phyloP scores from a whole-genome alignment of 2,888 invertebrate genomes.

The Notodonta dromedarius region DNA sequence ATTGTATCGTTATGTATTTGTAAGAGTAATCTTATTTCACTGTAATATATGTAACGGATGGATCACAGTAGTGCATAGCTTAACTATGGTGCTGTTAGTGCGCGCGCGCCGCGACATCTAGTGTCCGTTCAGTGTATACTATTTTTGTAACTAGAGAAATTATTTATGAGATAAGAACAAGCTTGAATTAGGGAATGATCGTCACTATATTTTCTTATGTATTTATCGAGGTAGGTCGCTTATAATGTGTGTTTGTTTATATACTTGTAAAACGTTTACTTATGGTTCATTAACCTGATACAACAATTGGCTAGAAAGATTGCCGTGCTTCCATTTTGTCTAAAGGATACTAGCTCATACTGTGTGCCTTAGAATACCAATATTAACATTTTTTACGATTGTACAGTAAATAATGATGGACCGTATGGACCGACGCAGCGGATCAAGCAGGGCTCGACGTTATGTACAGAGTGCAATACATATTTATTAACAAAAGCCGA shows the following conservation, averaged over 20 bases:
- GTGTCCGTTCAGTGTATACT: constrained; percentile 77
- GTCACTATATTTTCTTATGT: constrained; percentile 82
- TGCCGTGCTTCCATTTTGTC: constrained; percentile 59
- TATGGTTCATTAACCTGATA: constrained; percentile 51
- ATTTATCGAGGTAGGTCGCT: constrained; percentile 80
- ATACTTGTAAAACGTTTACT: constrained; percentile 65
- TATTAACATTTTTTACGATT: constrained; percentile 48
- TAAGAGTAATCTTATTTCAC: constrained; percentile 76
- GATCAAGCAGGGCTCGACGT: constrained; percentile 48
- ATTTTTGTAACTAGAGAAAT: constrained; percentile 83
- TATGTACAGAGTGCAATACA: constrained; percentile 70
- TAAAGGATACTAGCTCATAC: constrained; percentile 58
- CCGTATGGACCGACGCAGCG: constrained; percentile 27
- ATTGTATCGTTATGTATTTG: constrained; percentile 84
- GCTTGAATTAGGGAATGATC: constrained; percentile 73
- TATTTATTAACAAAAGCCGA: constrained; percentile 63
- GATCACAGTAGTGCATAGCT: constrained; percentile 65
- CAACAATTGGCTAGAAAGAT: constrained; percentile 29
- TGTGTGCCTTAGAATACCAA: constrained; percentile 67
- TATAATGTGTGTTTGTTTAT: constrained; percentile 78
- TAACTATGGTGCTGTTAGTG: constrained; percentile 64
- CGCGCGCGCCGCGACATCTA: constrained; percentile 36
- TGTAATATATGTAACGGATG: constrained; percentile 79
- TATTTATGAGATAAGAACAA: constrained; percentile 83
- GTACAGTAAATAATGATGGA: constrained; percentile 32